phyloP scores from a whole-genome alignment of 2,797 vertebrate species.

The Apogon hyalosoma region DNA sequence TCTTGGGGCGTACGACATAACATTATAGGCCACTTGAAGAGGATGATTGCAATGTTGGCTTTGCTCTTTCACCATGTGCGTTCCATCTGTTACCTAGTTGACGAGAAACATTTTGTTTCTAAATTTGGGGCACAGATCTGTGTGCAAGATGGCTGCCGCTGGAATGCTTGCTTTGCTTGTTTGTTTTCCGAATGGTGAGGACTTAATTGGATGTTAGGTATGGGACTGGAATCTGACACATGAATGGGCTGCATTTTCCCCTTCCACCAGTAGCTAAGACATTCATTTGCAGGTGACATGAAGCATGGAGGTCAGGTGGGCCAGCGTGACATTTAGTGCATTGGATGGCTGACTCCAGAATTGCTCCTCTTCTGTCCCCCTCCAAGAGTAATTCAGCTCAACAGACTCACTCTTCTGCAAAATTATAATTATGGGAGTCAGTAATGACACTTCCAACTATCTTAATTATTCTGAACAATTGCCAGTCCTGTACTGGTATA shows the following conservation, averaged over 20 bases:
- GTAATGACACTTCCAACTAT: conserved; percentile 58
- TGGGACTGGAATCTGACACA: conserved; percentile 17
- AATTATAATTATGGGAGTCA: conserved; percentile 55
- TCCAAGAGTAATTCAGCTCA: conserved; percentile 27
- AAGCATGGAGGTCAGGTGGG: conserved; percentile 53
- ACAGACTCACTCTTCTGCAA: conserved; percentile 44
- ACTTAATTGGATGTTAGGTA: conserved; percentile 33
- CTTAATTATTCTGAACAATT: conserved; percentile 67
- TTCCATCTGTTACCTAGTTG: conserved; percentile 44
- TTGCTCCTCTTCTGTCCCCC: conserved; percentile 19
- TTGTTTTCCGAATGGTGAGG: conserved; percentile 28
- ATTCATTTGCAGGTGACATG: conserved; percentile 61
- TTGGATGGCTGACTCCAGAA: conserved; percentile 45
- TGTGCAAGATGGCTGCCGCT: not conserved
- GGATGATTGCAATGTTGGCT: conserved; percentile 21
- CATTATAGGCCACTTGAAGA: conserved; percentile 48
- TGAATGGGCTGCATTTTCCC: not conserved
- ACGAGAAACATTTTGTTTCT: conserved; percentile 31
- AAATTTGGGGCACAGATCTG: not conserved
- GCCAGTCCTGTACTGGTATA: conserved; percentile 43
- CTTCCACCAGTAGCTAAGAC: conserved; percentile 19
- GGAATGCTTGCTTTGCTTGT: not conserved
- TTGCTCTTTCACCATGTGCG: conserved; percentile 14
- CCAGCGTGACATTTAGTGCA: conserved; percentile 44
- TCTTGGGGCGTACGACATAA: conserved; percentile 52